Evolutionary conservation across 2,113 vertebrate genomes (phyloP), one percentile per base, ranked within the genome.

Genomic region (Ictalurus furcatus): DNA sequence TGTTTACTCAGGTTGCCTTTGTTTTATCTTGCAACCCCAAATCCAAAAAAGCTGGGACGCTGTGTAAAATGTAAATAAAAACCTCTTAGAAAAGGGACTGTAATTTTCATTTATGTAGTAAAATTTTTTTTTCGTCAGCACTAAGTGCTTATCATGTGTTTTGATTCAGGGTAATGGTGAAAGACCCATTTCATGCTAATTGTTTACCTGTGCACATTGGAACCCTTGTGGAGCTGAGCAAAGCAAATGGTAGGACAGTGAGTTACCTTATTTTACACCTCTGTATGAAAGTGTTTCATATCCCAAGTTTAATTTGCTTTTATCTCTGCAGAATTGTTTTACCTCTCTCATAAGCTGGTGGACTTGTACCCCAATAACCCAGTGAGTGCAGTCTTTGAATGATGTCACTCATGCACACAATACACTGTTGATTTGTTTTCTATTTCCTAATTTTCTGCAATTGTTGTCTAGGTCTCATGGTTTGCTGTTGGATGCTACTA

Each of bases 401-500:
- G 17, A 19, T 30, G 28, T 30, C 44, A 81, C 3, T 69, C 7
- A 28, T 88, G 34, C 6, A 58, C 14, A 12, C 17, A 28, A 4
- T 58, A 13, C 14, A 16, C n/a, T 34, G 30, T 59, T 85, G 13
- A 37, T 71, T 56, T 73, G 9, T 17, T 59, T 44, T 30, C 8
- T 48, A 2, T 37, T 16, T 80, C 4, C 30, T 71, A 16, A 63
- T 67, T 8, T 63, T 19, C n/a, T 71, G 40, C 16, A 48, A 3
- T 44, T 16, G 21, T 44, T 7, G 56, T 58, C 12, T 78, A 99
- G 98, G 98, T 99, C 0, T 99, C 98, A 0, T 99, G 98, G 98
- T 99, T 99, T 97, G 98, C 98, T 81, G 98, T 99, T 88, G 98
- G 98, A 79, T 99, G 98, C 93, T 99, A 99, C 88, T 99, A 99